A percentile compares a stretch with the other conserved stretches of the same genome.
phyloP scores from a whole-genome alignment of 1,140 invertebrate species.

The Tachypleus tridentatus region DNA sequence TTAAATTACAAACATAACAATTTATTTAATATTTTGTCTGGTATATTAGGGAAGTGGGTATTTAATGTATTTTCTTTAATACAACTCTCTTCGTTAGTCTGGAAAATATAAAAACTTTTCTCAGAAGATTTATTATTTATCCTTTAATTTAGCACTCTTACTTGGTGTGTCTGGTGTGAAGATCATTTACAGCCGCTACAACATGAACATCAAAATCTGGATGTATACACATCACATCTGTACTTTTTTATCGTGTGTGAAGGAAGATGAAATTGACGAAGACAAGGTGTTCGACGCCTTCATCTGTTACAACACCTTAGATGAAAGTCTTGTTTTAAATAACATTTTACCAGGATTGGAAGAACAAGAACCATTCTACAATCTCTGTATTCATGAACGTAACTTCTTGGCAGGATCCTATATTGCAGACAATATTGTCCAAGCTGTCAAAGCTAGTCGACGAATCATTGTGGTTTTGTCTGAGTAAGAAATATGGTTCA shows the following conservation, averaged over 20 bases:
- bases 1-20: no score
- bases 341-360: constrained; percentile 67
- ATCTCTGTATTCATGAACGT: constrained; percentile 56
- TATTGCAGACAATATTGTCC: constrained; percentile 61
- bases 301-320: constrained; percentile 64
- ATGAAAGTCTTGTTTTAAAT: constrained; percentile 57
- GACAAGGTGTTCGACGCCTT: constrained; percentile 72
- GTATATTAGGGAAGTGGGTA: no score
- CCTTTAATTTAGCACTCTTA: constrained; percentile 4
- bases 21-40: no score
- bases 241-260: constrained; percentile 40
- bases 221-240: constrained; percentile 55
- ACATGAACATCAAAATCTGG: constrained; percentile 61
- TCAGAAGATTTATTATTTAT: no score
- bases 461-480: constrained; percentile 71
- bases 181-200: constrained; percentile 73
- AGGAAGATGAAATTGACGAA: constrained; percentile 51
- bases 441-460: constrained; percentile 57
- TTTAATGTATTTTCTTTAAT: no score
- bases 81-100: no score
- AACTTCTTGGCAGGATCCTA: constrained; percentile 57
- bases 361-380: constrained; percentile 34
- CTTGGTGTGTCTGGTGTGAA: constrained; percentile 11
- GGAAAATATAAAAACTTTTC: no score
- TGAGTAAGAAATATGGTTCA: constrained; percentile 29